Evolutionary conservation across 2,113 vertebrate genomes (phyloP).

Genomic region (Uria lomvia): DNA sequence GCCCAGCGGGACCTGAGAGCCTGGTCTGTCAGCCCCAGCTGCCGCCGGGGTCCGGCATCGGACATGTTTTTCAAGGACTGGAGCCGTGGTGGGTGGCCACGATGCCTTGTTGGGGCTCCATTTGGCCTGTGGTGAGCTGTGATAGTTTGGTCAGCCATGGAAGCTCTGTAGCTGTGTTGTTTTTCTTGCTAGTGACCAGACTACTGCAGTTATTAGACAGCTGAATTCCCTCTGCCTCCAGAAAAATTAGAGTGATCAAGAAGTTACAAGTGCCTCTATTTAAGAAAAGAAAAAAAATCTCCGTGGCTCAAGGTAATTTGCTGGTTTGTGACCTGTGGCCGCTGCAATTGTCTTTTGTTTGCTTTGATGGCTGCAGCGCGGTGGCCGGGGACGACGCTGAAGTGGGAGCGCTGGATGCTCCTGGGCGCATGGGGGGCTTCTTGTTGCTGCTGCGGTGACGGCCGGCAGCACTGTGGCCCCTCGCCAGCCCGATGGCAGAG

Average conservation of each 20-base stretch:
- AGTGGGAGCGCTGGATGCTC: not conserved
- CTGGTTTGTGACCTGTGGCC: not conserved
- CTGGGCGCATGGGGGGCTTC: accelerated
- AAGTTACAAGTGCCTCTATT: not conserved
- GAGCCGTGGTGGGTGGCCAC: not conserved
- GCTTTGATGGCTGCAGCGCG: not conserved
- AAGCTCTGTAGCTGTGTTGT: not conserved
- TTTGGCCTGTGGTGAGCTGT: not conserved
- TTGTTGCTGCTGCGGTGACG: accelerated
- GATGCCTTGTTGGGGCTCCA: accelerated
- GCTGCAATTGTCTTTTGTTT: not conserved
- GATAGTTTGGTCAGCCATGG: not conserved
- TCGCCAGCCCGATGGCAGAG: not conserved
- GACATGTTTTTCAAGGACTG: not conserved
- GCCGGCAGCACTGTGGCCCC: not conserved
- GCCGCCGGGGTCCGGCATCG: accelerated
- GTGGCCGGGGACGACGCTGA: not conserved
- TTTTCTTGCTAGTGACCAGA: not conserved
- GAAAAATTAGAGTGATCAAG: not conserved
- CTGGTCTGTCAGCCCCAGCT: accelerated
- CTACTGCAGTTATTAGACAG: not conserved
- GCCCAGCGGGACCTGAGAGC: not conserved
- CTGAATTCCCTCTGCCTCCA: not conserved
- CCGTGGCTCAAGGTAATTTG: not conserved
- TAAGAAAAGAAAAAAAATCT: not conserved